Base-by-base conservation (phyloP, 2,888 invertebrate species). In the Lampropteryx suffumata region DNA sequence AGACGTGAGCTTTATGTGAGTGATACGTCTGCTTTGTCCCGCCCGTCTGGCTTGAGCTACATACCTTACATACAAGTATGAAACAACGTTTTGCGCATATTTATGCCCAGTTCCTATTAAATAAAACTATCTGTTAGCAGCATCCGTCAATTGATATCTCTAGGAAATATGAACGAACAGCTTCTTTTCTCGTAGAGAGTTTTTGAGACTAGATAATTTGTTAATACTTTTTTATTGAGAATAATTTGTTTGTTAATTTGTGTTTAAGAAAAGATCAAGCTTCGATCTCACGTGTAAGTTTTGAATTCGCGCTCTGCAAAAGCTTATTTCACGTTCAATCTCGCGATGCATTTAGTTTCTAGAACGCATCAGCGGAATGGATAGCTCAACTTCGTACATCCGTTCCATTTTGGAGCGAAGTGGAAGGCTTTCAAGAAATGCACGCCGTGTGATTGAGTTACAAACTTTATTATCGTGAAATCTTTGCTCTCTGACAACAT, bases 381-480 rank as follows among this genome's bases (percentile, higher is more conserved):
- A 35, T 27, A 21, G 17, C 35, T 11, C 30, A 13, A 36, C 35
- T 49, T 27, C 21, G 27, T 27, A 28, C 35, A 35, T 40, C 29
- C 13, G 9, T 33, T 29, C 10, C 26, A 21, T 29, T 11, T 6
- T 3, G 8, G 14, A 21, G 26, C 13, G 10, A 3, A 41, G 26
- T 14, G 33, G n/a, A 45, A 46, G 5, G 42, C 51, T 52, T 39
- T 47, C 42, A 52, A 34, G 42, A 26, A 42, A 33, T 42, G 28
- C 46, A 43, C 47, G 47, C 33, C 24, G 21, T 12, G 30, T 24
- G 32, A 47, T 52, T 28, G 28, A 47, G 29, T 52, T 52, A 39
- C 51, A 46, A 12, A 32, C 26, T 24, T 26, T 44, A 29, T 34
- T 8, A n/a, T 50, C 10, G 40, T 9, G 29, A 39, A 43, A 28